Conservation (phyloP, 2,113 vertebrate species). For the Girardinichthys multiradiatus region DNA sequence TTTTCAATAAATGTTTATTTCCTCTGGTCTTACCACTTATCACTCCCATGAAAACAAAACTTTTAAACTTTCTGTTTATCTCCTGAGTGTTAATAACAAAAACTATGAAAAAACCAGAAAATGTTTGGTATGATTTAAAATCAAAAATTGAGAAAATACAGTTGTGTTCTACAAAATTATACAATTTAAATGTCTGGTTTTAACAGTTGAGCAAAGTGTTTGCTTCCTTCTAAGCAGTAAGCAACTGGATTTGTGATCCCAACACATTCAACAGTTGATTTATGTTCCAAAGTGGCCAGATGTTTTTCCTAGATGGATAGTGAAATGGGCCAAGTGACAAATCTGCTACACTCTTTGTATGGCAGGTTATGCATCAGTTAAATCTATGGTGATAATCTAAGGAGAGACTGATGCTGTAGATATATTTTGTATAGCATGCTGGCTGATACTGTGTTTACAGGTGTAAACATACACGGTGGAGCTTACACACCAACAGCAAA, state of each 20-base stretch:
- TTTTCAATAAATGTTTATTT: too few species aligned
- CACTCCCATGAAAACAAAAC: too few species aligned
- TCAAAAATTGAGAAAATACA: too few species aligned
- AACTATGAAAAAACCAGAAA: too few species aligned
- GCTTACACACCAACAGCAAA: not conserved
- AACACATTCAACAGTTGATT: not conserved
- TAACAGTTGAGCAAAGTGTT: too few species aligned
- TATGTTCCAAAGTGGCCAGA: not conserved
- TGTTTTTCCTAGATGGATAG: slow-evolving; percentile 7
- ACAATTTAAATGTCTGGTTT: too few species aligned
- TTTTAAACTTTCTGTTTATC: too few species aligned
- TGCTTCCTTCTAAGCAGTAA: too few species aligned
- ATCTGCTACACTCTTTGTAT: not conserved
- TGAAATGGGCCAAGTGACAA: not conserved
- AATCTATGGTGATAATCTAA: not conserved
- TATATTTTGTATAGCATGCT: not conserved
- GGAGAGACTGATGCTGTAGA: not conserved
- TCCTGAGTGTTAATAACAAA: too few species aligned
- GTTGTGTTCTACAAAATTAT: too few species aligned
- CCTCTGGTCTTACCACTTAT: too few species aligned
- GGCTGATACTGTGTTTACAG: not conserved
- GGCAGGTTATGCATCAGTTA: slow-evolving; percentile 7
- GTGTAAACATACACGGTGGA: not conserved
- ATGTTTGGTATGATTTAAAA: too few species aligned
- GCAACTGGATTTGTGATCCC: not conserved